phyloP scores from a whole-genome alignment of 2,113 vertebrate species.

The Cephalopholis sonnerati region DNA sequence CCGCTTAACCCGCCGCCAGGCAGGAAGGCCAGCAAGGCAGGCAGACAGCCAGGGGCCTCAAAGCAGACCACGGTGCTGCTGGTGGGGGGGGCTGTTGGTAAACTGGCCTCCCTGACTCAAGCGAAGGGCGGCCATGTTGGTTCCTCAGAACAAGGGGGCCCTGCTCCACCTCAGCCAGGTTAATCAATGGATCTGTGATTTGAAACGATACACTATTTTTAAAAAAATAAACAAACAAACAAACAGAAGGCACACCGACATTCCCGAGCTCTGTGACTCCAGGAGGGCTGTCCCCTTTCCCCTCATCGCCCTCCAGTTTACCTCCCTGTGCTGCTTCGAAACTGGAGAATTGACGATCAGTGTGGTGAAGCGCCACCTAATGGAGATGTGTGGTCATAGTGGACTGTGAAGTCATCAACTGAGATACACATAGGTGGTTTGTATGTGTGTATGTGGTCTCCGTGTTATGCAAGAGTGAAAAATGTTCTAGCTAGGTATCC shows the following conservation, averaged over 20 bases:
- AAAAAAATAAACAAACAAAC: slow-evolving; percentile 49
- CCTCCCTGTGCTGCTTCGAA: slow-evolving; percentile 72
- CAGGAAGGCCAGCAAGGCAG: slow-evolving; percentile 80
- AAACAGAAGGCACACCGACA: slow-evolving; percentile 82
- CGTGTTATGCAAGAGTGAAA: slow-evolving; percentile 73
- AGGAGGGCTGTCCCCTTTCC: slow-evolving; percentile 53
- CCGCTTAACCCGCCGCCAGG: slow-evolving; percentile 69
- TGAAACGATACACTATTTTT: slow-evolving; percentile 72
- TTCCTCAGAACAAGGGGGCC: slow-evolving; percentile 70
- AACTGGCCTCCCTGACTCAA: slow-evolving; percentile 80
- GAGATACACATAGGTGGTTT: slow-evolving; percentile 84
- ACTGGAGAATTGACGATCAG: slow-evolving; percentile 56
- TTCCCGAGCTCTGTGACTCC: slow-evolving; percentile 85
- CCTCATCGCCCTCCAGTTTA: slow-evolving; percentile 42
- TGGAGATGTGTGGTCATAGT: slow-evolving; percentile 68
- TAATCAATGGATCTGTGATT: slow-evolving; percentile 69
- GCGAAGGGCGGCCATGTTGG: slow-evolving; percentile 83
- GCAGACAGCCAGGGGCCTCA: slow-evolving; percentile 57
- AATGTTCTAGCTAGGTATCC: slow-evolving; percentile 86
- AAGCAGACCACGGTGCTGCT: slow-evolving; percentile 66
- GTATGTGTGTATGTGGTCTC: slow-evolving; percentile 78
- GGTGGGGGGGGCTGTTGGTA: slow-evolving; percentile 63
- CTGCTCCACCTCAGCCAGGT: slow-evolving; percentile 64
- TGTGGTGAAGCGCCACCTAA: slow-evolving; percentile 54
- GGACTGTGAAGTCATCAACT: slow-evolving; percentile 81